Evolutionary conservation across 2,888 invertebrate genomes (phyloP).

Genomic region (Spisula solida): DNA sequence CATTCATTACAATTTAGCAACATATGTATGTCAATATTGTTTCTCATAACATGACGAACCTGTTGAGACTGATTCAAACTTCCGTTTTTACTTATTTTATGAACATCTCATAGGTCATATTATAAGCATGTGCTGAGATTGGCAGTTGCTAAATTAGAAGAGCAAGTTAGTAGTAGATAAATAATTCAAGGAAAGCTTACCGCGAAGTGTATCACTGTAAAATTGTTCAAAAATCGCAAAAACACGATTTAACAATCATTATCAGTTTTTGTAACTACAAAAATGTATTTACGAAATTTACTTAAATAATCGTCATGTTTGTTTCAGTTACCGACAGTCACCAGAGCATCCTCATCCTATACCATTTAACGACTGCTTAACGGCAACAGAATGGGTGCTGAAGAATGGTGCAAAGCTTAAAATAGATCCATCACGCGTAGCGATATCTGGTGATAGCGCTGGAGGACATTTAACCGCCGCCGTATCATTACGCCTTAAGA

Average conservation of each 20-base stretch:
- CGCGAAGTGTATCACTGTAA: not conserved
- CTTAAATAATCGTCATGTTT: not conserved
- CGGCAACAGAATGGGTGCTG: slow-evolving; percentile 84
- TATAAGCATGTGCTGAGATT: too few species aligned
- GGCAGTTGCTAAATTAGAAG: too few species aligned
- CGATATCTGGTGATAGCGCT: slow-evolving; percentile 80
- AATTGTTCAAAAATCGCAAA: not conserved
- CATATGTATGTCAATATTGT: too few species aligned
- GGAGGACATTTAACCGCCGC: slow-evolving; percentile 80
- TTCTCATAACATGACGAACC: too few species aligned
- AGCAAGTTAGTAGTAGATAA: too few species aligned
- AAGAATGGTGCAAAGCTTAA: slow-evolving; percentile 74
- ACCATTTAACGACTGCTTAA: slow-evolving; percentile 86
- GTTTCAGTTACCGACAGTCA: slow-evolving; percentile 81
- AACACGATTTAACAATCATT: too few species aligned
- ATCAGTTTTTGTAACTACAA: too few species aligned
- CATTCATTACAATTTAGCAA: too few species aligned
- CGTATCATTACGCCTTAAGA: slow-evolving; percentile 74
- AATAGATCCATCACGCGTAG: slow-evolving; percentile 78
- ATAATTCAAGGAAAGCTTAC: too few species aligned
- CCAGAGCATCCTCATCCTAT: slow-evolving; percentile 87
- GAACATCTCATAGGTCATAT: too few species aligned
- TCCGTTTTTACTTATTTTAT: too few species aligned
- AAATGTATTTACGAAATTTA: not conserved
- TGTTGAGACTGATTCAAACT: too few species aligned